phyloP scores from a whole-genome alignment of 2,113 vertebrate species.

The Onychorhynchus coronatus region DNA sequence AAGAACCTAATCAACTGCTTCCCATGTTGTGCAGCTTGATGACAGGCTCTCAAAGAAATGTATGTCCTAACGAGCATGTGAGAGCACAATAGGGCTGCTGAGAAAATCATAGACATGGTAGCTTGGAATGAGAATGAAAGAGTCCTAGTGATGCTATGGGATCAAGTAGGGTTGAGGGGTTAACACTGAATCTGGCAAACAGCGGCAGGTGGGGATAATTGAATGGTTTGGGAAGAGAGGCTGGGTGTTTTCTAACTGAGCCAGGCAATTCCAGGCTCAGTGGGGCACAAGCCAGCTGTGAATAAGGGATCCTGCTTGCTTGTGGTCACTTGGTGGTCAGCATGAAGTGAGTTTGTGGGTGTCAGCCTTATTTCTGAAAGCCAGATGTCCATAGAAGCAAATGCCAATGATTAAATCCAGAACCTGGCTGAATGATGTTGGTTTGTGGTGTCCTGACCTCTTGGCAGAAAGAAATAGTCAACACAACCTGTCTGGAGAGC shows the following conservation, averaged over 20 bases:
- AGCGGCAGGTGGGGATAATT: neutral
- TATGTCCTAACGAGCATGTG: neutral
- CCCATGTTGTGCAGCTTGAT: neutral
- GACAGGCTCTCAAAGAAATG: neutral
- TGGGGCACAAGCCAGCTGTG: neutral
- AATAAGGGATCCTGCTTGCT: neutral
- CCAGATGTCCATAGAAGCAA: neutral
- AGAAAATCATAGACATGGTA: neutral
- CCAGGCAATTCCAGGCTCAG: neutral
- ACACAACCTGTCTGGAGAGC: neutral
- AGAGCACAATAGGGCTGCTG: neutral
- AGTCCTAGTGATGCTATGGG: neutral
- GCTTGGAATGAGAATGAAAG: neutral
- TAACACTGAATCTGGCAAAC: neutral
- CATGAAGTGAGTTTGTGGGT: neutral
- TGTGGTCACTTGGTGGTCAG: neutral
- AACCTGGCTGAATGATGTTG: rapidly evolving
- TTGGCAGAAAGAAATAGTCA: neutral
- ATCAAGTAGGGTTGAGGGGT: neutral
- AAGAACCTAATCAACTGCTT: neutral
- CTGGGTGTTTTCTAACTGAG: neutral
- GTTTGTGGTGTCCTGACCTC: neutral
- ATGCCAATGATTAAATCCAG: neutral
- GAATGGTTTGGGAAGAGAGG: neutral
- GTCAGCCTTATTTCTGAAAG: neutral